These are phyloP conservation scores for Sebastes oblongus DNA, from an alignment of 2,797 vertebrate genomes.

Conservation along the genomic window DNA sequence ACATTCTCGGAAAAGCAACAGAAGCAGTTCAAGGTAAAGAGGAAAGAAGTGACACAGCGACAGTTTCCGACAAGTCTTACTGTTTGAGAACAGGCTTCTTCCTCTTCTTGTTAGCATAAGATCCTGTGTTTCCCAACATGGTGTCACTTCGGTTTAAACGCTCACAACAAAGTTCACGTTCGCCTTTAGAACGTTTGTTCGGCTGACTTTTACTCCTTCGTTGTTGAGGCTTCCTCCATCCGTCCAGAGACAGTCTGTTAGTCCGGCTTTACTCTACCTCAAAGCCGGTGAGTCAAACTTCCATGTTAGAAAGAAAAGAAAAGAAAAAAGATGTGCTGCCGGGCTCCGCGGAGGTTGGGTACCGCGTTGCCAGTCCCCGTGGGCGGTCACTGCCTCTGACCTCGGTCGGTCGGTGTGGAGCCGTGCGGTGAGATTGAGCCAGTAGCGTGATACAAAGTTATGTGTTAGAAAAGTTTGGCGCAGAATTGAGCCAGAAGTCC, in stretches of 20 bases:
- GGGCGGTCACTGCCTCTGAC: conserved; percentile 43
- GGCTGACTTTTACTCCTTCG: conserved; percentile 25
- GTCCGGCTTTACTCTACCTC: neutral
- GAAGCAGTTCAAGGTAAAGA: neutral
- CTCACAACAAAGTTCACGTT: conserved; percentile 8
- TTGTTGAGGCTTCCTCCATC: neutral
- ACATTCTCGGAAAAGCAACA: neutral
- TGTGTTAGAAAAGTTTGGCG: neutral
- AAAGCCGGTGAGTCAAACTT: neutral
- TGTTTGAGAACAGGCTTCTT: conserved; percentile 86
- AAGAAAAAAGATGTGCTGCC: neutral
- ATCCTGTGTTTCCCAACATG: conserved; percentile 77
- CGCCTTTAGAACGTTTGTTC: neutral
- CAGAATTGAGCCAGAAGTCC: conserved; percentile 36
- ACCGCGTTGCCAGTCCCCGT: conserved; percentile 38
- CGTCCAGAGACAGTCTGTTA: neutral
- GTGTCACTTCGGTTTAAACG: conserved; percentile 21
- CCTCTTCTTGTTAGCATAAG: conserved; percentile 84
- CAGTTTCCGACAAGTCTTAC: conserved; percentile 58
- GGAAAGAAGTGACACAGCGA: too few relatives aligned
- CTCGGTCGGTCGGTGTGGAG: conserved; percentile 33
- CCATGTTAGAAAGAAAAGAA: neutral
- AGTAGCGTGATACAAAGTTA: neutral
- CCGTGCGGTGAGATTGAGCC: neutral
- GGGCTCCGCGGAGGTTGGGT: neutral